Evolutionary conservation across 2,113 vertebrate species (phyloP), one percentile per base, ranked within the genome.

Genomic region (Strix aluco): DNA sequence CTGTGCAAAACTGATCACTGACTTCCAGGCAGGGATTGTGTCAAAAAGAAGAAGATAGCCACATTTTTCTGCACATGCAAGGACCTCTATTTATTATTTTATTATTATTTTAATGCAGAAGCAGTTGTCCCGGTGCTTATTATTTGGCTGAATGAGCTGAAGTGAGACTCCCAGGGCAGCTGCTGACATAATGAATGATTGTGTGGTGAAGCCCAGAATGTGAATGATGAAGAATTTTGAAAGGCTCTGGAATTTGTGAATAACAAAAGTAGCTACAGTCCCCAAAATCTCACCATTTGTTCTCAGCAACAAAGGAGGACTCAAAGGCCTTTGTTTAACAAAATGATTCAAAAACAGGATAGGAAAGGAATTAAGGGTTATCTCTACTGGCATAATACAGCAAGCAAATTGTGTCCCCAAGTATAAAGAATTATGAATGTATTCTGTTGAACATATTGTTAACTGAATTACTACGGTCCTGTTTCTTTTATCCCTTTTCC

Each of bases 181-280:
- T 98, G 98, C 98, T 98, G 98, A 99, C 98, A 99, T 98, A 98
- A 99, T 99, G 99, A 99, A 98, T 98, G 99, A 99, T 99, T 99
- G 98, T 98, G 97, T 97, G 98, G 98, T 98, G 97, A 97, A 98
- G 98, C 97, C 96, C 95, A 98, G 97, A 98, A 98, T 96, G 95
- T 95, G 98, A 98, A 97, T 96, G 83, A 97, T 98, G 98, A 98
- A 98, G 97, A 98, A 98, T 98, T 98, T 97, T 98, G 97, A 98
- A 98, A 98, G 98, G 97, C 97, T 96, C 94, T 81, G 97, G 97
- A 97, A 98, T 98, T 94, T 80, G 96, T 96, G 96, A 98, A 96
- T 96, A 98, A 97, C 96, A 98, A 98, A 98, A 97, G 97, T 96
- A 97, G 96, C 96, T 95, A 95, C 96, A 96, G 96, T 97, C 95